Conservation (phyloP, 2,113 vertebrate genomes). For the Mustela lutreola region DNA sequence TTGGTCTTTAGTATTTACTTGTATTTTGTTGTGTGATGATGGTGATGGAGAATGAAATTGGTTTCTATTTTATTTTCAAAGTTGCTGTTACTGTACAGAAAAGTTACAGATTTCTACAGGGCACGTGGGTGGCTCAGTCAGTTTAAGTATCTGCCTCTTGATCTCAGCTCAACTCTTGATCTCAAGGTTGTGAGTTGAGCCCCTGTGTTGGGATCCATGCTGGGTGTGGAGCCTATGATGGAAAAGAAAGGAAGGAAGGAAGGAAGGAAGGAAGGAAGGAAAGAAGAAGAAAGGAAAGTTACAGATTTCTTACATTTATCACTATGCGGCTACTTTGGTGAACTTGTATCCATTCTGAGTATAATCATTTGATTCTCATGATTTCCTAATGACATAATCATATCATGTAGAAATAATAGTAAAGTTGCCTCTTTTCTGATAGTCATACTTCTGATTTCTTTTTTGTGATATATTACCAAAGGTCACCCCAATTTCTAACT, state of each 20-base stretch:
- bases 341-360: conserved; percentile 1
- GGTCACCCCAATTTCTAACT: background rate
- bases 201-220: background rate
- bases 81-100: background rate
- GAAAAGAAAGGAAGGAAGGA: background rate
- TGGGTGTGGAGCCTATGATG: background rate
- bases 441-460: background rate
- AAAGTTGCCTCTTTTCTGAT: background rate
- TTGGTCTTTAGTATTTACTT: background rate
- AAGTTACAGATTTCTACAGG: background rate
- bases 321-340: background rate
- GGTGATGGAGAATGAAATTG: background rate
- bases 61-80: conserved; percentile 21
- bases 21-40: background rate
- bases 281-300: background rate
- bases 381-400: background rate
- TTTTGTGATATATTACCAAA: background rate
- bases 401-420: background rate
- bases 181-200: background rate
- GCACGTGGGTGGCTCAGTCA: background rate
- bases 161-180: background rate
- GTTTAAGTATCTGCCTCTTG: background rate
- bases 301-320: background rate
- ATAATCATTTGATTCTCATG: background rate
- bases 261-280: too few species aligned